Base-by-base conservation (phyloP, 2,888 invertebrate species). In the Poecilus cupreus region DNA sequence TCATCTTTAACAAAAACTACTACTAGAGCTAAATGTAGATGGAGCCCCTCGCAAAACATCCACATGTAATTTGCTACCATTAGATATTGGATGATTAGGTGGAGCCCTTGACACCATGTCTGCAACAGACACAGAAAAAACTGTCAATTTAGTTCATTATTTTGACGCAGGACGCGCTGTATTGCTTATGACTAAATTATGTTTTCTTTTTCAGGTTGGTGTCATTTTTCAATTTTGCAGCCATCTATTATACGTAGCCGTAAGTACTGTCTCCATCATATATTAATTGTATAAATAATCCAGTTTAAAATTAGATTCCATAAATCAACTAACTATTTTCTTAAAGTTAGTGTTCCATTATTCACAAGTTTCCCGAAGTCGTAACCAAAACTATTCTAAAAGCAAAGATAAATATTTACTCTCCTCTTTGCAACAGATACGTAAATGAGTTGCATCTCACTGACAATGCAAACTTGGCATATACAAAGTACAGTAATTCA, bases 21-120 rank as follows among this genome's bases (percentile, higher is more conserved):
- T 8, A 95, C 95, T 0, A 96, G 90, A 0, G 95, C 92, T 16
- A 95, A 91, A 87, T 95, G 95, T 6, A 96, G 89, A 86, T 95
- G 94, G 0, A 95, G 89, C 0, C 94, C 94, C 87, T 95, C 95
- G 86, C 94, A 94, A 87, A 96, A 95, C 95, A 96, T 96, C 96
- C 96, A 96, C 87, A 94, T 92, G 88, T 96, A 96, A 87, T 94
- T 95, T 60, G 94, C 93, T 64, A 95, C 89, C 91, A 95, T 94
- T 84, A 94, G 93, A 87, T 95, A 96, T 86, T 94, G 93, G 0
- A 93, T 82, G 20, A 88, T 54, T 26, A 94, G 87, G 87, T 95
- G 95, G 0, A 95, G 89, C 0, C 89, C 86, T 87, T 94, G 93
- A 87, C 96, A 96, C 93, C 94, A 94, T 18, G 89, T 85, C 95